Percentiles rank a stretch among this genome's conserved stretches.
phyloP scores from a whole-genome alignment of 1,140 invertebrate genomes.

The Acyrthosiphon pisum region DNA sequence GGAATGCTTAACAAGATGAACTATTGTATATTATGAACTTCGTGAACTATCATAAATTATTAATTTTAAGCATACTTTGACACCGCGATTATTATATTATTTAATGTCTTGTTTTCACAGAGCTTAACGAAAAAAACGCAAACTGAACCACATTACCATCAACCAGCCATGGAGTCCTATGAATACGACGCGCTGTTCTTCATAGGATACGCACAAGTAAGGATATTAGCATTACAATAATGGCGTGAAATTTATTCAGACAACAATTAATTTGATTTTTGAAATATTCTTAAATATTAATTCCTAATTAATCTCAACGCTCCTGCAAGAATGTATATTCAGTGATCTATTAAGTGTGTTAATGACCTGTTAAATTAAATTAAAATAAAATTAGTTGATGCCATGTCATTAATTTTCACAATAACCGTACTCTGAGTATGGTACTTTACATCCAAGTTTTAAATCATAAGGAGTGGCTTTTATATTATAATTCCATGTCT shows the following conservation, averaged over 20 bases:
- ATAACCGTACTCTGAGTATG: background rate
- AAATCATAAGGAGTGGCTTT: background rate
- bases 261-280: background rate
- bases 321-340: background rate
- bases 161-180: slow-evolving; percentile 64
- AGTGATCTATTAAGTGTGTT: background rate
- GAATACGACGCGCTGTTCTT: slow-evolving; percentile 65
- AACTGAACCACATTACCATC: slow-evolving; percentile 62
- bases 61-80: too few relatives aligned
- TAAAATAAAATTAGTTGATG: background rate
- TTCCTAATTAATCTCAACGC: background rate
- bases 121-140: slow-evolving; percentile 21
- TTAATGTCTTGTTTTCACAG: slow-evolving; percentile 5
- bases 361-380: background rate
- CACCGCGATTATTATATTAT: background rate
- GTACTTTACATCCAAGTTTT: background rate
- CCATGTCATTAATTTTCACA: background rate
- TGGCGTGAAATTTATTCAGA: background rate
- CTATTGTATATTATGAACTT: too few relatives aligned
- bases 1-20: too few relatives aligned
- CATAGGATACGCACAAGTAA: slow-evolving; percentile 65
- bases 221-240: background rate
- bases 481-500: background rate
- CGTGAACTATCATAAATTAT: too few relatives aligned
- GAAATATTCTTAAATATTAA: background rate